Evolutionary conservation across 2,797 vertebrate genomes (phyloP), one percentile per base, ranked within the genome.

Genomic region (Labroides dimidiatus): DNA sequence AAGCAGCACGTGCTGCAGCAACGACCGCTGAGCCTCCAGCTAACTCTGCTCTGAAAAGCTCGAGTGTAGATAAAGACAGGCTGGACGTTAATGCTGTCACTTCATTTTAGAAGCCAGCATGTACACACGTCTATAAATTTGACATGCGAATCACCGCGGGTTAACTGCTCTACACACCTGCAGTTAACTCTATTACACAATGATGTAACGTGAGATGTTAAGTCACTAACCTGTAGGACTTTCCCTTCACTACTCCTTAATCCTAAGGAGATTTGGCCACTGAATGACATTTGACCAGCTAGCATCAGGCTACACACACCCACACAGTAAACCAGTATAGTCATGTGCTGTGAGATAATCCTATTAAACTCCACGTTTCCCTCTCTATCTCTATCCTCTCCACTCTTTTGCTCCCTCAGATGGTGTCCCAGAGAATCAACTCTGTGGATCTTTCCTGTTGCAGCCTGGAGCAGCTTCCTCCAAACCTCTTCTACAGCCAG

Each of bases 381-480:
- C 65, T 74, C 69, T 64, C 24, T 72, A 33, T 55, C 61, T 48
- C 12, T 68, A 6, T 61, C 75, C 56, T 65, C 55, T 27, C 17
- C 55, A 53, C 45, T 33, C 67, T 30, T 70, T 10, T 19, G 63
- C 30, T 50, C 36, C 51, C 56, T 24, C 56, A 99, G 98, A 94
- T 99, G 92, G 97, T 97, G 67, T 99, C 98, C 20, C 98, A 99
- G 77, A 95, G 98, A 65, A 97, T 99, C 90, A 96, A 96, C 91
- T 99, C 98, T 0, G 97, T 99, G 73, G 98, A 99, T 90, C 94
- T 99, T 85, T 99, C 98, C 0, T 98, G 96, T 87, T 99, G 98
- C 92, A 98, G 96, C 89, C 88, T 99, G 87, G 98, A 99, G 78
- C 94, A 96, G 62, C 95, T 99, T 63, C 98, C 98, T 67, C 93